Evolutionary conservation across 64 coral and sea anemone genomes (phyloP).

Genomic region (Hydrozoanthus tunicans): DNA sequence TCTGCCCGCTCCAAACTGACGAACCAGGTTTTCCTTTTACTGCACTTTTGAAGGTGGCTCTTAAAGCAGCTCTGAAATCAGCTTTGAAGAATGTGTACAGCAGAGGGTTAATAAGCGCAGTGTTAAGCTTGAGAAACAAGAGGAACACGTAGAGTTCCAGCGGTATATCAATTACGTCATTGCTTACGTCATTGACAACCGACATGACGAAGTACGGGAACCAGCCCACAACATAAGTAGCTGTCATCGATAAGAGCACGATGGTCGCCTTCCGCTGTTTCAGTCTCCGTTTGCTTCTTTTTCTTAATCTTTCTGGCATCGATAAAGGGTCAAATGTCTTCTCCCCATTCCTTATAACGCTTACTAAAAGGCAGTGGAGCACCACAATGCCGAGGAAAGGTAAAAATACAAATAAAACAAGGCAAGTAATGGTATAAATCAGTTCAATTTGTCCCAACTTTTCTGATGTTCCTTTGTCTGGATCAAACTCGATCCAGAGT

Average conservation of each 20-base stretch:
- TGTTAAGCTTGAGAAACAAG: constrained; percentile 44
- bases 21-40: neutral
- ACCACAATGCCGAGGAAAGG: constrained; percentile 14
- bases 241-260: constrained; percentile 14
- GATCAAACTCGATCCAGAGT: neutral
- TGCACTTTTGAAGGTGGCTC: neutral
- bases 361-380: neutral
- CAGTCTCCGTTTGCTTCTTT: constrained; percentile 12
- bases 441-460: constrained; percentile 7
- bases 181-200: constrained; percentile 4
- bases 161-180: neutral
- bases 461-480: neutral
- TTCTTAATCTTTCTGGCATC: neutral
- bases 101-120: constrained; percentile 35
- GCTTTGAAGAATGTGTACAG: constrained; percentile 45
- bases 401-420: constrained; percentile 25
- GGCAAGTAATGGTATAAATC: constrained; percentile 22
- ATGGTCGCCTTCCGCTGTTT: constrained; percentile 27
- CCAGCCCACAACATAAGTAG: constrained; percentile 28
- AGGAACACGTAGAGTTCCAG: neutral
- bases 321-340: neutral
- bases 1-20: neutral
- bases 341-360: neutral
- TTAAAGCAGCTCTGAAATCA: constrained; percentile 35
- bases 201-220: constrained; percentile 44